These are phyloP conservation scores for Leuciscus waleckii DNA, from an alignment of 2,797 vertebrate species.

Conservation along the genomic window DNA sequence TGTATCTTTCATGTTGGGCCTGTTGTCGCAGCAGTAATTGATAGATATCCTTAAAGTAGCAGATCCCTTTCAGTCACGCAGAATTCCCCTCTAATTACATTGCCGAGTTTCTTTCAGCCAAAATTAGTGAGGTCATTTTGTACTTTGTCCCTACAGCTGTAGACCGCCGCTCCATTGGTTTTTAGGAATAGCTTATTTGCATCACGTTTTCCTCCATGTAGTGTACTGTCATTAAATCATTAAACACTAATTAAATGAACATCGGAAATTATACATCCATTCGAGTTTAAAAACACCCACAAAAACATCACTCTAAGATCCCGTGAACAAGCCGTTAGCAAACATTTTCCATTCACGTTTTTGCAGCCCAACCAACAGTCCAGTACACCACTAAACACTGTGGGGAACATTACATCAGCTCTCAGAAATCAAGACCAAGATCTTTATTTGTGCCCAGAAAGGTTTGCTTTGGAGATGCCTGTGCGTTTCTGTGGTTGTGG, in stretches of 20 bases:
- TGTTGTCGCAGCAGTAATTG: slow-evolving; percentile 59
- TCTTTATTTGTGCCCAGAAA: slow-evolving; percentile 34
- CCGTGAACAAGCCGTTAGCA: slow-evolving; percentile 9
- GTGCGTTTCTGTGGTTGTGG: slow-evolving; percentile 44
- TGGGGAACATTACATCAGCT: slow-evolving; percentile 47
- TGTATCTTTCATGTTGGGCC: slow-evolving; percentile 48
- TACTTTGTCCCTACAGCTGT: slow-evolving; percentile 31
- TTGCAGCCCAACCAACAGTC: neutral
- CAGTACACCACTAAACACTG: slow-evolving; percentile 31
- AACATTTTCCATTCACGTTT: slow-evolving; percentile 39
- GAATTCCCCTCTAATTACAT: slow-evolving; percentile 70
- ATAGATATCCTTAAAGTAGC: slow-evolving; percentile 62
- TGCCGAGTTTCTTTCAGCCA: slow-evolving; percentile 43
- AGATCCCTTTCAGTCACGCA: slow-evolving; percentile 62
- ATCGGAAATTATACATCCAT: slow-evolving; percentile 26
- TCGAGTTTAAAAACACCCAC: slow-evolving; percentile 21
- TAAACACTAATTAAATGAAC: slow-evolving; percentile 58
- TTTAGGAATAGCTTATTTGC: slow-evolving; percentile 27
- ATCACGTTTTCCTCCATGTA: slow-evolving; percentile 47
- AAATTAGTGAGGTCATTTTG: slow-evolving; percentile 56
- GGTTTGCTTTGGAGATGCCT: slow-evolving; percentile 45
- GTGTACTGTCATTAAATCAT: slow-evolving; percentile 36
- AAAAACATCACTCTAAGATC: slow-evolving; percentile 34
- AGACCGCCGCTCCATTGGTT: slow-evolving; percentile 22
- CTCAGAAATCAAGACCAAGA: slow-evolving; percentile 36